Percentiles rank a stretch among this genome's conserved stretches.
phyloP scores from a whole-genome alignment of 2,888 invertebrate species.

The Tholera decimalis region DNA sequence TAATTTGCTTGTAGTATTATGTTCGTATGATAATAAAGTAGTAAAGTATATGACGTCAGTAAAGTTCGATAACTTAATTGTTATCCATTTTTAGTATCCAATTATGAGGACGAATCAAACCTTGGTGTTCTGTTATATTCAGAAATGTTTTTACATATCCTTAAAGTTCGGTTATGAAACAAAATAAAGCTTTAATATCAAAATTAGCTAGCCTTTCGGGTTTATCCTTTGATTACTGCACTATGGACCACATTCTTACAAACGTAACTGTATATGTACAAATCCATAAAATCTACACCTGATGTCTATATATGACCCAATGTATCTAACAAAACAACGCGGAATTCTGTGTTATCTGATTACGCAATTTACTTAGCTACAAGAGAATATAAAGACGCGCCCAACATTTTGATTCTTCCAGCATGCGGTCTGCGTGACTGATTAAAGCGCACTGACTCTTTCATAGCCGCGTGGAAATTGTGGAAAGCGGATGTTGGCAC shows the following conservation, averaged over 20 bases:
- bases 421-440: conserved; percentile 6
- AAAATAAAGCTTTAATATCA: background rate
- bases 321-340: conserved; percentile 3
- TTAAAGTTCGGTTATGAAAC: background rate
- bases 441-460: conserved; percentile 24
- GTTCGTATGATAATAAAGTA: background rate
- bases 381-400: conserved; percentile 24
- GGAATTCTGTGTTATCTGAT: background rate
- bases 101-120: background rate
- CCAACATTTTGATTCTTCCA: conserved; percentile 8
- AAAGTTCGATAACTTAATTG: background rate
- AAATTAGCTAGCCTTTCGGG: background rate
- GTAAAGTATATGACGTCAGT: background rate
- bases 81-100: background rate
- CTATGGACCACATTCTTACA: background rate
- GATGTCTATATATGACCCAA: background rate
- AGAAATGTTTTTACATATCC: background rate
- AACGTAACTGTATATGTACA: background rate
- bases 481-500: conserved; percentile 46
- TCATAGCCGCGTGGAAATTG: conserved; percentile 18
- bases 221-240: background rate
- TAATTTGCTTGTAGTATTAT: background rate
- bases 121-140: background rate
- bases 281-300: background rate
- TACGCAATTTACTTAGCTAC: conserved; percentile 19